phyloP scores from a whole-genome alignment of 2,797 vertebrate species.

The Urocyon cinereoargenteus region DNA sequence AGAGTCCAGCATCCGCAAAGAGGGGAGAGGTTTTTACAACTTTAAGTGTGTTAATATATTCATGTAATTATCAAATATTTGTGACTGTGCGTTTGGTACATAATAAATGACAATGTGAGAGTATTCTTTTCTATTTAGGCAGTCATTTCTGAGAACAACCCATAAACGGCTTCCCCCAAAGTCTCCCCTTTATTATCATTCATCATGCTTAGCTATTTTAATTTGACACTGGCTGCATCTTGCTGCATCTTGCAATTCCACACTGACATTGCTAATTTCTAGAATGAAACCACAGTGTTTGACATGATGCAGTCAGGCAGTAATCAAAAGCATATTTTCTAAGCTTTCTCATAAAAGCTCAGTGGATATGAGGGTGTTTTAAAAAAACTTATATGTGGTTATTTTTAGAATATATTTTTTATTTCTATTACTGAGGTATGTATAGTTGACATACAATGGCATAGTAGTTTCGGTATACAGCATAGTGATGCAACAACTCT shows the following conservation, averaged over 20 bases:
- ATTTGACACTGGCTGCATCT: conserved; percentile 74
- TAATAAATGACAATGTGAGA: background rate
- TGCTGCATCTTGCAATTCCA: conserved; percentile 64
- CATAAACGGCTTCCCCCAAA: conserved; percentile 25
- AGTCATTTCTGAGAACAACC: conserved; percentile 42
- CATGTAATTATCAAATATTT: conserved; percentile 29
- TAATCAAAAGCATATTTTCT: conserved; percentile 44
- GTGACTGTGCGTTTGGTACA: background rate
- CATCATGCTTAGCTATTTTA: conserved; percentile 82
- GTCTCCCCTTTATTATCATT: conserved; percentile 73
- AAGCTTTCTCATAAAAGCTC: background rate
- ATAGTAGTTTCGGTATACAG: background rate
- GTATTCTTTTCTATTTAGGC: conserved; percentile 23
- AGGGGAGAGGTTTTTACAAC: background rate
- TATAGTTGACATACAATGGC: background rate
- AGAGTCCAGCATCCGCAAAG: background rate
- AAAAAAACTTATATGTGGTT: background rate
- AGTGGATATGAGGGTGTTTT: background rate
- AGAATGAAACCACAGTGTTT: background rate
- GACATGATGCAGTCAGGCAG: background rate
- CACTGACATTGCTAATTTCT: conserved; percentile 72
- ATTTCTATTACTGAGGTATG: background rate
- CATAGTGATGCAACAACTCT: background rate
- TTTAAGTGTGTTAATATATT: background rate
- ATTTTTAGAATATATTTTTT: background rate